Percentiles rank a stretch among this genome's conserved stretches.
Evolutionary conservation across 2,797 vertebrate genomes (phyloP).

Genomic region (Sebastolobus altivelis): DNA sequence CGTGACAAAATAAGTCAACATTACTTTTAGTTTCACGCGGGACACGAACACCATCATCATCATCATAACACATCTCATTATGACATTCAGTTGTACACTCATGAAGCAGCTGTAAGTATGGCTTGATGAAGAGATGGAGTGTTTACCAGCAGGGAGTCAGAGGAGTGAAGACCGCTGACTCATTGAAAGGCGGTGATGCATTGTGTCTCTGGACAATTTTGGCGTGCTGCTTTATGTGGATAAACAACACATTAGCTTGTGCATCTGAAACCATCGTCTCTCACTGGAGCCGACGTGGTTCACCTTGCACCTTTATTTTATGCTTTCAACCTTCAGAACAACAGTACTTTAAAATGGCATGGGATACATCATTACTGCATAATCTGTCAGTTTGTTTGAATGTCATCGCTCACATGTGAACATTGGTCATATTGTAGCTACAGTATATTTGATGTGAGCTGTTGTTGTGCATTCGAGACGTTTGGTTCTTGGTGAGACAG

Average conservation of each 20-base stretch:
- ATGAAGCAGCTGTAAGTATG: constrained; percentile 3
- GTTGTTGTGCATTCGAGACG: neutral
- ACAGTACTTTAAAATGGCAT: neutral
- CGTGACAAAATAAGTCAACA: too few relatives aligned
- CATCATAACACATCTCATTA: neutral
- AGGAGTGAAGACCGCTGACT: constrained; percentile 4
- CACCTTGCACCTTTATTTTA: neutral
- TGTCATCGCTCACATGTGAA: neutral
- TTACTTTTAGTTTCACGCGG: too few relatives aligned
- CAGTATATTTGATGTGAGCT: neutral
- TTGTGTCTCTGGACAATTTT: constrained; percentile 1
- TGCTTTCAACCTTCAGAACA: neutral
- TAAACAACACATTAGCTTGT: constrained; percentile 6
- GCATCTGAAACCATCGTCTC: neutral
- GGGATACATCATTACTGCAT: neutral
- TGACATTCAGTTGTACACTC: neutral
- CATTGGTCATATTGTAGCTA: neutral
- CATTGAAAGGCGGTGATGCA: constrained; percentile 2
- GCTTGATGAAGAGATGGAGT: neutral
- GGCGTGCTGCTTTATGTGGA: neutral
- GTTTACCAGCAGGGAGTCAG: constrained; percentile 5
- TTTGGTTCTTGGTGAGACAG: neutral
- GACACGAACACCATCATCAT: too few relatives aligned
- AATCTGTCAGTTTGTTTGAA: neutral
- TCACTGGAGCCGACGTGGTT: neutral